Conservation (phyloP, 2,113 vertebrate genomes). For the Chroicocephalus ridibundus region DNA sequence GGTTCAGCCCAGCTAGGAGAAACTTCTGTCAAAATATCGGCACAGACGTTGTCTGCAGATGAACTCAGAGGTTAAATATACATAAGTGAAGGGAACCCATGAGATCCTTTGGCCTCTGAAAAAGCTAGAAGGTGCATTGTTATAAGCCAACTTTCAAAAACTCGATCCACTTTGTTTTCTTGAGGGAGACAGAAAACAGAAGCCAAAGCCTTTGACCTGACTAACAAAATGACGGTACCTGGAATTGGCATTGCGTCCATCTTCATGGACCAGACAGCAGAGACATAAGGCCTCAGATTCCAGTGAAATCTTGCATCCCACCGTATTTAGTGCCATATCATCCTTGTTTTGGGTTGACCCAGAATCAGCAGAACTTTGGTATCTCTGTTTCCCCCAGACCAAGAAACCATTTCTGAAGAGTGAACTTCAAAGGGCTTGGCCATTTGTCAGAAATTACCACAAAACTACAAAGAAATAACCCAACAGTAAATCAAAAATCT, state of each 20-base stretch:
- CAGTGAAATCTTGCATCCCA: background rate
- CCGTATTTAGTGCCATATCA: background rate
- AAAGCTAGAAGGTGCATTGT: background rate
- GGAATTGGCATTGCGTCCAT: background rate
- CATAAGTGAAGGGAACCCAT: accelerated
- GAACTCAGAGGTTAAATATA: background rate
- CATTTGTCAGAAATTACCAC: conserved; percentile 28
- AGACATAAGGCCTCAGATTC: background rate
- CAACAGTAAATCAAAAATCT: conserved; percentile 55
- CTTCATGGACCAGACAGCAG: background rate
- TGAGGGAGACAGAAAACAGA: background rate
- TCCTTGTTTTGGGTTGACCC: background rate
- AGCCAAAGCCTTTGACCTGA: background rate
- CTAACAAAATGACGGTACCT: background rate
- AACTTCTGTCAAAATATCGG: background rate
- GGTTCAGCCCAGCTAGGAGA: background rate
- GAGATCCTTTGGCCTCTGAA: background rate
- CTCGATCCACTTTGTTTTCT: background rate
- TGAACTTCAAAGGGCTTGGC: background rate
- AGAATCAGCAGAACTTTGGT: background rate
- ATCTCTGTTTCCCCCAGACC: background rate
- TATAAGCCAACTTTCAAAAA: background rate
- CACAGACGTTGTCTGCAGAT: background rate
- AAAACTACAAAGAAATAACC: conserved; percentile 48
- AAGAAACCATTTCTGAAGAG: background rate